Evolutionary conservation across 2,888 invertebrate species (phyloP).

Genomic region (Heteromyza rotundicornis): DNA sequence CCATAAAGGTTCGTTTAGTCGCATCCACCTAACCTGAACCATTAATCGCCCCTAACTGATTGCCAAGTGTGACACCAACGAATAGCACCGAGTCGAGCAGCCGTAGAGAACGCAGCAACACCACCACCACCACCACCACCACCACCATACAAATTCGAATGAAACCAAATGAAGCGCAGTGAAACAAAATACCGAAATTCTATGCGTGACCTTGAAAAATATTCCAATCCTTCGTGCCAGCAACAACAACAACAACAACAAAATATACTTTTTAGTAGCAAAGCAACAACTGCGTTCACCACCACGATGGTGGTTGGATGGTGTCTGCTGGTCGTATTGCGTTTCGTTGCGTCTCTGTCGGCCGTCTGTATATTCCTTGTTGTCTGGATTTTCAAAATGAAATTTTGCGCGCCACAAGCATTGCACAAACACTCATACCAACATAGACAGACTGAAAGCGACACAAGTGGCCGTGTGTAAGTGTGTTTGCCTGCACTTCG

Average conservation of each 20-base stretch:
- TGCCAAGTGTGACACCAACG: no score
- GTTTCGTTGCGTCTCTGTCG: slow-evolving; percentile 19
- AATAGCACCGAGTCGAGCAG: no score
- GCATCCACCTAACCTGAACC: not conserved
- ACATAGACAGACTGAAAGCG: not conserved
- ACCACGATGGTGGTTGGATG: slow-evolving; percentile 15
- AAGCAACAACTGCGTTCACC: slow-evolving; percentile 10
- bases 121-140: no score
- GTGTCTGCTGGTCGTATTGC: slow-evolving; percentile 25
- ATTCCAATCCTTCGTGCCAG: slow-evolving; percentile 39
- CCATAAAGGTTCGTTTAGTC: not conserved
- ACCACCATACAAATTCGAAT: no score
- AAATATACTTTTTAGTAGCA: no score
- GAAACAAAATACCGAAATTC: slow-evolving; percentile 55
- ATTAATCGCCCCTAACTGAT: not conserved
- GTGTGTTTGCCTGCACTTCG: slow-evolving; percentile 8
- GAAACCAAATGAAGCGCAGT: slow-evolving; percentile 15
- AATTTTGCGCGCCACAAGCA: slow-evolving; percentile 38
- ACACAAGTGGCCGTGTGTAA: not conserved
- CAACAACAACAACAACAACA: slow-evolving; percentile 25
- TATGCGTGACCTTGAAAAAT: slow-evolving; percentile 59
- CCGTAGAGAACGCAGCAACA: no score
- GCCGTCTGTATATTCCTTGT: slow-evolving; percentile 52
- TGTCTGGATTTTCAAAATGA: slow-evolving; percentile 40
- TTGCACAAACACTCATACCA: slow-evolving; percentile 39